phyloP scores from a whole-genome alignment of 2,797 vertebrate species.

The Numenius phaeopus region DNA sequence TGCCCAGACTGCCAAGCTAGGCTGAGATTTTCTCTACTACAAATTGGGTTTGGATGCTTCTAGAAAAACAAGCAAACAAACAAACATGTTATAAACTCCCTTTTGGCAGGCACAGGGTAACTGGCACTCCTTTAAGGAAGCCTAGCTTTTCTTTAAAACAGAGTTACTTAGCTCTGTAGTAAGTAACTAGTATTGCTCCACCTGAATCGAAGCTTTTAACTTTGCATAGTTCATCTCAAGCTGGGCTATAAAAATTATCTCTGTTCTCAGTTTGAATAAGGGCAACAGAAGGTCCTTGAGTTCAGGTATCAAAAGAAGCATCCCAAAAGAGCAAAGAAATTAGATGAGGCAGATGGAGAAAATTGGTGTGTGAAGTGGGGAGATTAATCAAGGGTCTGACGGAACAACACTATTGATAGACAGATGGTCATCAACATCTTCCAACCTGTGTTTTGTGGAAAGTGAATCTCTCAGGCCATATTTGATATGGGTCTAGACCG shows the following conservation, averaged over 20 bases:
- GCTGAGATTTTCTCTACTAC: neutral
- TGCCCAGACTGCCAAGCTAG: neutral
- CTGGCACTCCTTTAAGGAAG: neutral
- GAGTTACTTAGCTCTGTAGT: neutral
- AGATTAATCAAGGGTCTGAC: neutral
- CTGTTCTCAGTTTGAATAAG: neutral
- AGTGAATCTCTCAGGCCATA: neutral
- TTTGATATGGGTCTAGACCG: neutral
- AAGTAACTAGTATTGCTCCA: neutral
- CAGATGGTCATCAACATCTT: slow-evolving; percentile 17
- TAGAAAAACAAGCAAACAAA: neutral
- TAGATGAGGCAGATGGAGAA: neutral
- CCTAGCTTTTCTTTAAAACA: neutral
- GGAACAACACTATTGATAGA: neutral
- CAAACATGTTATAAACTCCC: neutral
- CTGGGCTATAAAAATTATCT: neutral
- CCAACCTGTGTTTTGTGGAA: neutral
- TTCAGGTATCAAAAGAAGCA: neutral
- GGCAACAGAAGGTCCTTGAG: neutral
- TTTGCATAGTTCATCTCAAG: neutral
- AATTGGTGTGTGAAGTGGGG: neutral
- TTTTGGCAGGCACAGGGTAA: neutral
- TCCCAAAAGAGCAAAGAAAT: neutral
- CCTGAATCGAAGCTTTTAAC: neutral
- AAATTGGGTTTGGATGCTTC: neutral